Evolutionary conservation across 2,797 vertebrate genomes (phyloP).

Genomic region (Pseudocheirus occidentalis): DNA sequence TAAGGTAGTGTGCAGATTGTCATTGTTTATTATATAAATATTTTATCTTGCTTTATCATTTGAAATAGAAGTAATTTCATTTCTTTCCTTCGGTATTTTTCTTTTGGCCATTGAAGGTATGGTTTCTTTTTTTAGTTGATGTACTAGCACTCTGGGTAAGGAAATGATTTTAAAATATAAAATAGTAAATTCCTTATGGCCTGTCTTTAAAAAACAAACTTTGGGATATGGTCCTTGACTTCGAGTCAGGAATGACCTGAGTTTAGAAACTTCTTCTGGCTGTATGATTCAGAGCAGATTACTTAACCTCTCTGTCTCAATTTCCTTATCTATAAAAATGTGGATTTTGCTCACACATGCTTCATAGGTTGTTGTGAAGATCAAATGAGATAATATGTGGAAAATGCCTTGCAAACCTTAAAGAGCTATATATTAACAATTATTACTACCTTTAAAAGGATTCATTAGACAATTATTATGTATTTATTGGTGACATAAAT

Average conservation of each 20-base stretch:
- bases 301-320: neutral
- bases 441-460: neutral
- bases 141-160: conserved; percentile 39
- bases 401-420: neutral
- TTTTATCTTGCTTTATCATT: conserved; percentile 11
- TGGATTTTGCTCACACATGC: neutral
- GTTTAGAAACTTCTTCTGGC: neutral
- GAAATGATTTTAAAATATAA: conserved; percentile 48
- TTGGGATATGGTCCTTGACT: neutral
- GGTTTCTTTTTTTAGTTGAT: conserved; percentile 4
- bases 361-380: neutral
- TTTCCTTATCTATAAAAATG: neutral
- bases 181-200: conserved; percentile 23
- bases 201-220: conserved; percentile 1
- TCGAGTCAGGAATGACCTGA: neutral
- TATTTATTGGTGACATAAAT: conserved; percentile 13
- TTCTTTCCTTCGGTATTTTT: conserved; percentile 24
- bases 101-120: conserved; percentile 11
- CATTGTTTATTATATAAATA: conserved; percentile 40
- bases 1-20: conserved; percentile 18
- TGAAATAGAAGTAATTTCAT: conserved; percentile 36
- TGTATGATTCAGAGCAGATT: neutral
- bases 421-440: neutral
- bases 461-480: conserved; percentile 43
- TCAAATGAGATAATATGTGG: neutral